Conservation (phyloP, 2,797 vertebrate genomes). For the Spinus pinus region DNA sequence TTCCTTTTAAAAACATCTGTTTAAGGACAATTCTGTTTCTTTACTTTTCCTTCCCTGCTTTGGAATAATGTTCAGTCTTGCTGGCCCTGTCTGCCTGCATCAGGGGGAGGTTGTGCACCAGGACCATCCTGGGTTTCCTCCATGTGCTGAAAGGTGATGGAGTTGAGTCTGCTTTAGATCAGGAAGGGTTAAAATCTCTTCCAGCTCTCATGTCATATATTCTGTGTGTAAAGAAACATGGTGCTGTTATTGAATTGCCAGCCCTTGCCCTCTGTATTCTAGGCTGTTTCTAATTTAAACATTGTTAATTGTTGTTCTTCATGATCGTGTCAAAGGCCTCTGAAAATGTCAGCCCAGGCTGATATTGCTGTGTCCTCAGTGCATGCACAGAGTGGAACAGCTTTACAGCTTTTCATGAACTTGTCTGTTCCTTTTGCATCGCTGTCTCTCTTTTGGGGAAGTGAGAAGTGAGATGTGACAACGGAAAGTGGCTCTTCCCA, state of each 20-base stretch:
- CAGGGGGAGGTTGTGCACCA: background rate
- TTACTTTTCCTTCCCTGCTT: rapidly evolving
- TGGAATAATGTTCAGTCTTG: background rate
- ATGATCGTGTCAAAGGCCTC: background rate
- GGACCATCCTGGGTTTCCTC: background rate
- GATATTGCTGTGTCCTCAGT: background rate
- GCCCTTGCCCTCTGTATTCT: background rate
- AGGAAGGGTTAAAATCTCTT: background rate
- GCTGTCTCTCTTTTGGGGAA: background rate
- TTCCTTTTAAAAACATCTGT: background rate
- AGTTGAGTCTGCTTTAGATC: background rate
- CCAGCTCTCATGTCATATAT: background rate
- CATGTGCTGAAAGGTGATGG: background rate
- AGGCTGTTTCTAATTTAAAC: background rate
- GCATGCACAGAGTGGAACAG: rapidly evolving
- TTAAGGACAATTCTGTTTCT: background rate
- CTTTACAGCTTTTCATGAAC: background rate
- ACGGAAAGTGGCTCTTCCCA: background rate
- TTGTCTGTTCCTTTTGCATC: background rate
- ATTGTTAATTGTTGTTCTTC: background rate
- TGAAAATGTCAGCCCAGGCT: background rate
- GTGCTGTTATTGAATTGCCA: background rate
- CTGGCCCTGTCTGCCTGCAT: background rate
- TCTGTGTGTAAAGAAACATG: background rate
- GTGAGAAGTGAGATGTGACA: background rate